Conservation (phyloP, 2,113 vertebrate species). For the Mobula hypostoma region DNA sequence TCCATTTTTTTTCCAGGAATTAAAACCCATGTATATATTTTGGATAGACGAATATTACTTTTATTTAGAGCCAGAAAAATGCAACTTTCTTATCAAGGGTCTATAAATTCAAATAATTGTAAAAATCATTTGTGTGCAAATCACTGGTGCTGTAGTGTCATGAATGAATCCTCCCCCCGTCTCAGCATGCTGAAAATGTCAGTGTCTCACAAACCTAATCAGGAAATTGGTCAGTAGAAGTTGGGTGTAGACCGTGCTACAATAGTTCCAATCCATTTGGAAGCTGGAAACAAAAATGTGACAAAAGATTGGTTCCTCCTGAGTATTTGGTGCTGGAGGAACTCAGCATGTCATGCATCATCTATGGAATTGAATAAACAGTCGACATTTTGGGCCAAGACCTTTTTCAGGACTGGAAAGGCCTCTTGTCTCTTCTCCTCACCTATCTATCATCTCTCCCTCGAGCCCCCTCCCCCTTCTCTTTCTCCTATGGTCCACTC, state of each 20-base stretch:
- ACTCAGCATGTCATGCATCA: too few relatives aligned
- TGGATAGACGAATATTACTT: neutral
- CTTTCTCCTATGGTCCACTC: too few relatives aligned
- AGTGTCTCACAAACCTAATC: neutral
- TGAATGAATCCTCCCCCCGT: neutral
- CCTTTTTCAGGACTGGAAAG: too few relatives aligned
- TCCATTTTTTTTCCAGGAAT: neutral
- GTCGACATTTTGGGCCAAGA: too few relatives aligned
- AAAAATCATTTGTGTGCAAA: neutral
- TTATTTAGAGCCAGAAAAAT: neutral
- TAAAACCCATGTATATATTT: neutral
- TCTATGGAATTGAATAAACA: too few relatives aligned
- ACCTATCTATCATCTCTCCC: too few relatives aligned
- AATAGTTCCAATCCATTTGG: neutral
- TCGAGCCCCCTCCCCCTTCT: too few relatives aligned
- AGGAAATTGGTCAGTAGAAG: neutral
- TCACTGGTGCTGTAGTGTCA: neutral
- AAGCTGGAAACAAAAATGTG: neutral
- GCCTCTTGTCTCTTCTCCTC: too few relatives aligned
- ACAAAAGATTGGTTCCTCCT: neutral
- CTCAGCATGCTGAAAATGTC: neutral
- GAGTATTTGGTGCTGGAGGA: too few relatives aligned
- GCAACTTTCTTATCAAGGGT: neutral
- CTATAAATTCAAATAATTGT: neutral
- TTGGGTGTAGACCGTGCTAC: neutral